phyloP scores from a whole-genome alignment of 2,888 invertebrate genomes.

The Hyles lineata region DNA sequence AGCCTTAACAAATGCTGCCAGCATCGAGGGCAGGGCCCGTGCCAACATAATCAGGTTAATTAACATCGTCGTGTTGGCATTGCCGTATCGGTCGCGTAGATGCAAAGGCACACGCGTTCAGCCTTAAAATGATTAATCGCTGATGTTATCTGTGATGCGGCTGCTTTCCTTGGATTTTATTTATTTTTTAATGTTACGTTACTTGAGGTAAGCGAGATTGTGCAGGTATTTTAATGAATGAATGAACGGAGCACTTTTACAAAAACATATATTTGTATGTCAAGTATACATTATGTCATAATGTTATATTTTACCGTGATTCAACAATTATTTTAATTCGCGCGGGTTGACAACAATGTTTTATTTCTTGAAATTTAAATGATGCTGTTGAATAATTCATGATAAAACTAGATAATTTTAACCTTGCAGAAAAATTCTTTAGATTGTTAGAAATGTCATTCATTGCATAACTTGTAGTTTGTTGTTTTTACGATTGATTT shows the following conservation, averaged over 20 bases:
- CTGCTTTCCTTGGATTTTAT: constrained; percentile 12
- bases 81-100: constrained; percentile 20
- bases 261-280: neutral
- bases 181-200: neutral
- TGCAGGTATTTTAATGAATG: neutral
- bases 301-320: neutral
- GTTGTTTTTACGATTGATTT: neutral
- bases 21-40: constrained; percentile 21
- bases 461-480: neutral
- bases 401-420: too few species aligned
- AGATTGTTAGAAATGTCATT: too few species aligned
- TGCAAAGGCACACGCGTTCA: constrained; percentile 12
- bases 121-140: constrained; percentile 7
- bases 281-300: neutral
- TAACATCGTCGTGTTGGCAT: constrained; percentile 18
- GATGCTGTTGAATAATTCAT: too few species aligned
- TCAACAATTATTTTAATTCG: neutral
- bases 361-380: too few species aligned
- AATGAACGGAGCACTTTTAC: neutral
- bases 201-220: constrained; percentile 4
- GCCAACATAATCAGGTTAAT: constrained; percentile 25
- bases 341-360: neutral
- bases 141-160: constrained; percentile 17
- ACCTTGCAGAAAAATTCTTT: too few species aligned
- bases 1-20: constrained; percentile 25